Percentiles rank a stretch among this genome's conserved stretches.
Evolutionary conservation across 2,113 vertebrate genomes (phyloP).

Genomic region (Regulus satrapa): DNA sequence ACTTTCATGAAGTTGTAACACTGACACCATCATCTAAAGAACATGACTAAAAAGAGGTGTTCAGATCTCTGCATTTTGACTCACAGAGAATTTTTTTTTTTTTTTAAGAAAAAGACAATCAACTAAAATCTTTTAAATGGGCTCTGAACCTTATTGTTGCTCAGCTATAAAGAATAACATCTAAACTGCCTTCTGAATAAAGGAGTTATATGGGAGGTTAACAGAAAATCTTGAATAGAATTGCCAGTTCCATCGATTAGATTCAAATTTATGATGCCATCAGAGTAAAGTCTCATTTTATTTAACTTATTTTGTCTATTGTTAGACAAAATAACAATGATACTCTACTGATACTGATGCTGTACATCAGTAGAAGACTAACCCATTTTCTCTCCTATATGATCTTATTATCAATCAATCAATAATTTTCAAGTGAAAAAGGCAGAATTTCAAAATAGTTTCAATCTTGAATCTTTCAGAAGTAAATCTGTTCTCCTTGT

Average conservation of each 20-base stretch:
- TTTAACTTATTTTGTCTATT: conserved; percentile 15
- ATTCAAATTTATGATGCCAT: conserved; percentile 5
- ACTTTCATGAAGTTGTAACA: neutral
- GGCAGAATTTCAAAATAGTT: neutral
- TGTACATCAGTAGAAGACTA: neutral
- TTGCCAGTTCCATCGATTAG: conserved; percentile 24
- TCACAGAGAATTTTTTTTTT: neutral
- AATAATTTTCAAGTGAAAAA: conserved; percentile 7
- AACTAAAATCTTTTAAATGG: neutral
- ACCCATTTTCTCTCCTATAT: neutral
- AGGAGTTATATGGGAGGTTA: conserved; percentile 26
- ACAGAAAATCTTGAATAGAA: conserved; percentile 39
- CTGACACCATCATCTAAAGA: neutral
- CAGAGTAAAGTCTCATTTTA: conserved; percentile 17
- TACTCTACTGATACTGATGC: too few species aligned
- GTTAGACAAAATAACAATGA: too few species aligned
- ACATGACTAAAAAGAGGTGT: neutral
- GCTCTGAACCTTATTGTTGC: neutral
- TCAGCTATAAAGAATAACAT: neutral
- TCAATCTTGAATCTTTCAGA: neutral
- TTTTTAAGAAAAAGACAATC: neutral
- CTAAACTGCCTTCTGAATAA: conserved; percentile 20
- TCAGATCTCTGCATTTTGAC: neutral
- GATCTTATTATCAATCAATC: conserved; percentile 11
- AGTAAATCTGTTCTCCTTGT: neutral